Base-by-base conservation (phyloP, 2,113 vertebrate species). In the Ardeotis arabs region DNA sequence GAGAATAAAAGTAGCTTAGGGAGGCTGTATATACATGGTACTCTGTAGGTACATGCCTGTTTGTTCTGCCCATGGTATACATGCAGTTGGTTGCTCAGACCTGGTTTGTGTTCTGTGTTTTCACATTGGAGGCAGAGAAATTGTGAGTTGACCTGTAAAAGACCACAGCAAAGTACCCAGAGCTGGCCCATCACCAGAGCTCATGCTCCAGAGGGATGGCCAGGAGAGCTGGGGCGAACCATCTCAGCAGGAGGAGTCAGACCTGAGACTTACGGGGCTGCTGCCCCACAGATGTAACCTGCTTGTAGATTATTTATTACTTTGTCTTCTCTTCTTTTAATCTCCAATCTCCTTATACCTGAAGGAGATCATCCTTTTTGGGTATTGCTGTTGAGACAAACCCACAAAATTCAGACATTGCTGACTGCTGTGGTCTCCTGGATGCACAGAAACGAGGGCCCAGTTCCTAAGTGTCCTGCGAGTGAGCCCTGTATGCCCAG, bases 121-220 rank as follows among this genome's bases (percentile, higher is more conserved):
- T 92, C 56, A 35, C 7, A 5, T 3, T n/a, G 5, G 25, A 92
- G 44, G 16, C 31, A 94, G 35, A 74, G 50, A 64, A 82, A 50
- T 82, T n/a, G 11, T 35, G 39, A 55, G 21, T 39, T 59, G 35
- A 31, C n/a, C 37, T 69, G 29, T 50, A 41, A 47, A 89, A 87
- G 67, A 75, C 35, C 62, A 41, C 19, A 25, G 62, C 1, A 2
- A 80, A 83, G 33, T 41, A 29, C 24, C 55, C 33, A 55, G 52
- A 83, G 33, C 44, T 78, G 76, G 27, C 10, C 45, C 17, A 18
- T 70, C 37, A 37, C 27, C 0, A 1, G 55, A 64, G 28, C 7
- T 53, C 0, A 0, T 77, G 35, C 53, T 68, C 16, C 29, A 11
- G 47, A 29, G 35, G 31, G 39, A 45, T 0, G 0, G 33, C 47